Conservation (phyloP, 2,888 invertebrate genomes). For the Athalia cordata region DNA sequence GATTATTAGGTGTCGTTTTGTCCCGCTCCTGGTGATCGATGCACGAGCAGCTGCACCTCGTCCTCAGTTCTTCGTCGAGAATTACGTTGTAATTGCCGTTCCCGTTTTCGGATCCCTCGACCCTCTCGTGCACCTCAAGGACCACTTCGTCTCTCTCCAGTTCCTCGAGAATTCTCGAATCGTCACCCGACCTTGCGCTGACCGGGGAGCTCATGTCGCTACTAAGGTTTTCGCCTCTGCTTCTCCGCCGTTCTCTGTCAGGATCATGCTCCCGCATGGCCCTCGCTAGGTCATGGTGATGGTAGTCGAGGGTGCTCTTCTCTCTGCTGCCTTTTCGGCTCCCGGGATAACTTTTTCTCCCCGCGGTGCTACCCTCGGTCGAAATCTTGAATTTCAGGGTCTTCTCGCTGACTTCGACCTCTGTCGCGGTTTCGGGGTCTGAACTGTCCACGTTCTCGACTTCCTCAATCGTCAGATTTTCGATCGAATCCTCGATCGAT, state of each 20-base stretch:
- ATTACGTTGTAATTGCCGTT: background rate
- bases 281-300: constrained; percentile 73
- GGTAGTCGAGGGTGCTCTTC: constrained; percentile 72
- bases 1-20: constrained; percentile 66
- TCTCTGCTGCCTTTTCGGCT: constrained; percentile 82
- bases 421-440: constrained; percentile 82
- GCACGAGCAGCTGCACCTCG: constrained; percentile 58
- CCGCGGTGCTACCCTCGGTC: constrained; percentile 77
- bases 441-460: constrained; percentile 76
- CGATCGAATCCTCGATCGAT: constrained; percentile 68
- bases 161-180: constrained; percentile 65
- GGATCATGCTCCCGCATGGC: constrained; percentile 75
- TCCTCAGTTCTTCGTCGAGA: background rate
- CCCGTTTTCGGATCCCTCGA: constrained; percentile 43
- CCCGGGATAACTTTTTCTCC: constrained; percentile 81
- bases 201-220: constrained; percentile 68
- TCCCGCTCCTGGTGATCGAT: constrained; percentile 60
- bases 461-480: constrained; percentile 72
- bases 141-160: constrained; percentile 61
- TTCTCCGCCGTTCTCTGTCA: constrained; percentile 56
- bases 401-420: constrained; percentile 85
- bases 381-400: constrained; percentile 86
- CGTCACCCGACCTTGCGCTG: constrained; percentile 67
- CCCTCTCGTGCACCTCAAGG: constrained; percentile 42
- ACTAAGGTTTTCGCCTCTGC: constrained; percentile 64